Base-by-base conservation (phyloP, 2,113 vertebrate genomes). In the Halichoeres trimaculatus region DNA sequence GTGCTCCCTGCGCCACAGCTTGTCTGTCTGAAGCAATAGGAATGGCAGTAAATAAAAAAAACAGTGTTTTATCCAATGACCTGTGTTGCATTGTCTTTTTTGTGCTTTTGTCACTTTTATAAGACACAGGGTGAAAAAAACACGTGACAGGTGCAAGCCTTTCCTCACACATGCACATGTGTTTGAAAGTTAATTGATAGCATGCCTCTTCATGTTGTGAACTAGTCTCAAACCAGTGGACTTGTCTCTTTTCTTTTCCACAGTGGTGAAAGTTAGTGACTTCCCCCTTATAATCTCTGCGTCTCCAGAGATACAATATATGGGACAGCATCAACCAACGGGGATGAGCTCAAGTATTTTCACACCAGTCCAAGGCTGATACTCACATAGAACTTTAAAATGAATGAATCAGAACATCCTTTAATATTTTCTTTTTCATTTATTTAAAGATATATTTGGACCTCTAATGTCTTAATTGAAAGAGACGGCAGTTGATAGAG, bases 1-100 rank as follows among this genome's bases (percentile, higher is more conserved):
- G 89, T 90, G 91, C 92, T 92, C 87, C 80, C 86, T 75, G 76
- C 87, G 86, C 89, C 91, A 91, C 89, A 83, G 91, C 93, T 90
- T 91, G 89, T 94, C 87, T 89, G 87, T 91, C 88, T 90, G 87
- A 91, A 90, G 89, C 90, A 88, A 84, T 92, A 94, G 90, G 76
- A 90, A 91, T 85, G 84, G 90, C 90, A 89, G 89, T 88, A 88
- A 94, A 93, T 92, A 89, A 85, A 83, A n/a, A 43, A 73, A 76
- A 78, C 77, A 53, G 76, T 86, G 85, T 86, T 89, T 92, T 91
- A 92, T 92, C 80, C 82, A 79, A 65, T 50, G 23, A 56, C 62
- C 62, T 78, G 79, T 59, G 20, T 82, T 56, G 63, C 34, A 74
- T 53, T 88, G 34, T 85, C 70, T 30, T 76, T 53, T 67, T 17